Conservation (phyloP, 2,113 vertebrate species). For the Scolopax mira region DNA sequence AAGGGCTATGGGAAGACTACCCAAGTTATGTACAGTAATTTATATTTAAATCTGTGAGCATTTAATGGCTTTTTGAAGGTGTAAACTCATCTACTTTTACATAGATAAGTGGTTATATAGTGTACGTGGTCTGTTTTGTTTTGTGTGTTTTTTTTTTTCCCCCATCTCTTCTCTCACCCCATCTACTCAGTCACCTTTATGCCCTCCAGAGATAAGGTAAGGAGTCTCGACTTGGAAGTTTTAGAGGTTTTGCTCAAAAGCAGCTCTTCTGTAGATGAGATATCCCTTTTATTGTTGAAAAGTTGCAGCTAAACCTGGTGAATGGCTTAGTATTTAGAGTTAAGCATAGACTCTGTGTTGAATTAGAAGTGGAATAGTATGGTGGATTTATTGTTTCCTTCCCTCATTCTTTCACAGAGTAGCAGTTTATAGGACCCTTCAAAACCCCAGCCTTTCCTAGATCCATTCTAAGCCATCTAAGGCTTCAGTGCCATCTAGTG, state of each 20-base stretch:
- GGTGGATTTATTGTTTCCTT: not conserved
- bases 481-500: slow-evolving; percentile 22
- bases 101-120: not conserved
- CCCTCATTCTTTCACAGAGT: not conserved
- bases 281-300: not conserved
- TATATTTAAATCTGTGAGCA: not conserved
- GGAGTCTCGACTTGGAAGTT: not conserved
- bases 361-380: not conserved
- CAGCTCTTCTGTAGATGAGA: not conserved
- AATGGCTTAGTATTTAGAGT: not conserved
- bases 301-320: not conserved
- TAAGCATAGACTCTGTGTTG: not conserved
- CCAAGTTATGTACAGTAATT: not conserved
- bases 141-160: not conserved
- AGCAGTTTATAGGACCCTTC: not conserved
- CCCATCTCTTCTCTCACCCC: accelerated
- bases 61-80: not conserved
- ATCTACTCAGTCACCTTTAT: not conserved
- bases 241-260: not conserved
- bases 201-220: not conserved
- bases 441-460: not conserved
- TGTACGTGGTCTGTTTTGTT: accelerated
- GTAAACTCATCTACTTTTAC: not conserved
- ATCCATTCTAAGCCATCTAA: not conserved
- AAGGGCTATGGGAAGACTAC: not conserved